A percentile compares a stretch with the other conserved stretches of the same genome.
Evolutionary conservation across 2,888 invertebrate species (phyloP).

Genomic region (Sarcophaga carnaria): DNA sequence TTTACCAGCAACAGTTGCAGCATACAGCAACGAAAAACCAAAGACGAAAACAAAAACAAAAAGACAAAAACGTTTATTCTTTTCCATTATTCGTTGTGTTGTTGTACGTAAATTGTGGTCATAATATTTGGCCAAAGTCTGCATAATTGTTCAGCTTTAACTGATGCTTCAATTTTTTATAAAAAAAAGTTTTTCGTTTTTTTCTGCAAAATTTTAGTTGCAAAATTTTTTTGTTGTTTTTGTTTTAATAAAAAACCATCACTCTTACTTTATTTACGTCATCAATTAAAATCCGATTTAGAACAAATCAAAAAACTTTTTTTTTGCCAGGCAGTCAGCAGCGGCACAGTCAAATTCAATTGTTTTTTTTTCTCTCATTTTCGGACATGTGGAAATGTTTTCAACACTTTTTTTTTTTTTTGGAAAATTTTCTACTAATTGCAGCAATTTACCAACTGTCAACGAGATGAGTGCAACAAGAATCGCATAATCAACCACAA

Average conservation of each 20-base stretch:
- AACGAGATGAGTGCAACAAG: conserved; percentile 68
- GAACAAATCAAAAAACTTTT: conserved; percentile 28
- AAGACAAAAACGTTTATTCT: conserved; percentile 2
- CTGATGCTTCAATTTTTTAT: neutral
- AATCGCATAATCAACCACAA: conserved; percentile 66
- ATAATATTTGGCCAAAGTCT: conserved; percentile 44
- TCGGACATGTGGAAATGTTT: conserved; percentile 46
- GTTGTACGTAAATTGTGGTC: conserved; percentile 49
- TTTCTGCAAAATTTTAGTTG: neutral
- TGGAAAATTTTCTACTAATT: conserved; percentile 58
- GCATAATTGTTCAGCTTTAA: neutral
- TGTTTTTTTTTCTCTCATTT: neutral
- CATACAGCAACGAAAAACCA: neutral
- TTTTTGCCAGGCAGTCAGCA: neutral
- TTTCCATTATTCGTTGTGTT: conserved; percentile 4
- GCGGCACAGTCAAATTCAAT: neutral
- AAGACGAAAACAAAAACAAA: neutral
- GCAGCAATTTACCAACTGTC: conserved; percentile 68
- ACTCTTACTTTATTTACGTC: conserved; percentile 56
- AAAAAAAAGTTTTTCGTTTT: too few relatives aligned
- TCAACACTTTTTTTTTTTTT: conserved; percentile 41
- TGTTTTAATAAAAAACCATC: conserved; percentile 53
- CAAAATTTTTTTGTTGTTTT: neutral
- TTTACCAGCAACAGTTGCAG: conserved; percentile 63
- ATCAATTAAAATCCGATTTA: conserved; percentile 65